Evolutionary conservation across 2,113 vertebrate species (phyloP).

Genomic region (human): GRCh38 chrX:127976501-127977000

Average conservation of each 20-base stretch:
- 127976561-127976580: background rate
- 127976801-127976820: too few relatives aligned
- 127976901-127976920: background rate
- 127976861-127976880: background rate
- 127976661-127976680: too few relatives aligned
- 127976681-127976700: too few relatives aligned
- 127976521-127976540: background rate
- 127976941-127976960: background rate
- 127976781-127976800: background rate
- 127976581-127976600: background rate
- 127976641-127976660: background rate
- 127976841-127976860: background rate
- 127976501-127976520: too few relatives aligned
- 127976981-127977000: too few relatives aligned
- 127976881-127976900: background rate
- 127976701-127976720: too few relatives aligned
- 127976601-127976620: background rate
- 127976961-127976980: background rate
- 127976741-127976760: too few relatives aligned
- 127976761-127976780: too few relatives aligned
- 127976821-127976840: too few relatives aligned
- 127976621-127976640: too few relatives aligned
- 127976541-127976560: background rate
- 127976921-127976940: background rate
- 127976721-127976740: too few relatives aligned